Conservation (phyloP, 2,888 invertebrate species). For the Zootermopsis nevadensis region DNA sequence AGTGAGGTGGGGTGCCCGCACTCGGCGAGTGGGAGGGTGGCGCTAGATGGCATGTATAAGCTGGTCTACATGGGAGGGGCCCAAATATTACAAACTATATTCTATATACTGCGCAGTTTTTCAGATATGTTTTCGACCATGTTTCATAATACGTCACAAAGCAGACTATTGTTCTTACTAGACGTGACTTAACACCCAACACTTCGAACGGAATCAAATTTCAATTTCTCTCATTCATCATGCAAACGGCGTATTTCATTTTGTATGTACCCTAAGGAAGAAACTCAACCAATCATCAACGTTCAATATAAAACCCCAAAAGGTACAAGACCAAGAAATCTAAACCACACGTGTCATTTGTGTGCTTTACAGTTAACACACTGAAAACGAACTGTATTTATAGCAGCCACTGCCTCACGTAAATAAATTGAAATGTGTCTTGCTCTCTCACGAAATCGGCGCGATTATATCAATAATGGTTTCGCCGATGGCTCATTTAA, state of each 20-base stretch:
- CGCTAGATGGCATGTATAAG: slow-evolving; percentile 36
- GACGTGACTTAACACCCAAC: background rate
- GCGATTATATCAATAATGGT: background rate
- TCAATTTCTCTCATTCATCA: no score
- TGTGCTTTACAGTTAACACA: no score
- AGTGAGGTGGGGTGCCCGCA: slow-evolving; percentile 26
- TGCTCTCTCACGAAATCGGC: background rate
- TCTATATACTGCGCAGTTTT: background rate
- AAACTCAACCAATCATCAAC: no score
- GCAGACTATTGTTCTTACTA: background rate
- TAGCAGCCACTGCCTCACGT: background rate
- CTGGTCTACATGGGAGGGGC: slow-evolving; percentile 21
- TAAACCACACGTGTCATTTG: no score
- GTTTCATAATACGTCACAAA: background rate
- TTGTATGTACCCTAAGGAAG: no score
- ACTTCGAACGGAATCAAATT: no score
- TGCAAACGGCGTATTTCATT: no score
- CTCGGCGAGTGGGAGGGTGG: slow-evolving; percentile 33
- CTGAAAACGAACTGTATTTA: background rate
- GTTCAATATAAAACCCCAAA: no score
- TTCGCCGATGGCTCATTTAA: background rate
- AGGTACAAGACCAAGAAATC: no score
- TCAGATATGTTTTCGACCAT: background rate
- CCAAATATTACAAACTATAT: slow-evolving; percentile 14
- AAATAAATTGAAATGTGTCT: background rate